These are phyloP conservation scores for Ataeniobius toweri DNA, from an alignment of 2,797 vertebrate species.

Conservation along the genomic window DNA sequence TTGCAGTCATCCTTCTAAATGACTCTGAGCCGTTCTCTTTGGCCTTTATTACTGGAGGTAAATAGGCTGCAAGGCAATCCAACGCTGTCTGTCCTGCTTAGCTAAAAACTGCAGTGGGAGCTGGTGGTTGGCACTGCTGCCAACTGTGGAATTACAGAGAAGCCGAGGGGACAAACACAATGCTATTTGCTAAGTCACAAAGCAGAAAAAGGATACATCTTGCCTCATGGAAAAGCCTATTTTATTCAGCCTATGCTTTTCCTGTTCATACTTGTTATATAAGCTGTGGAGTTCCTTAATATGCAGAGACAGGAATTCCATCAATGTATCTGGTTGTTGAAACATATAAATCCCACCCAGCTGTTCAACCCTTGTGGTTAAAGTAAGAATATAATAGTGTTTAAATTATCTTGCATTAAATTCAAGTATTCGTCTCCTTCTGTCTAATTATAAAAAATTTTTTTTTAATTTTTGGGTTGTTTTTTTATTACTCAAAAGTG, in stretches of 20 bases:
- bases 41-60: constrained; percentile 62
- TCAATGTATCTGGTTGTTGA: constrained; percentile 30
- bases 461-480: constrained; percentile 29
- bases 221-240: constrained; percentile 9
- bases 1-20: constrained; percentile 55
- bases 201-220: constrained; percentile 28
- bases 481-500: constrained; percentile 19
- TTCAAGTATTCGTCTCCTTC: constrained; percentile 46
- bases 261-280: constrained; percentile 12
- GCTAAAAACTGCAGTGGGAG: constrained; percentile 35
- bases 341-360: constrained; percentile 27
- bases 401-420: constrained; percentile 30
- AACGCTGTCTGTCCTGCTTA: constrained; percentile 73
- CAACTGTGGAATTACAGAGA: constrained; percentile 47
- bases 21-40: constrained; percentile 59
- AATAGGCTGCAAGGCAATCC: constrained; percentile 73
- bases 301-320: constrained; percentile 6
- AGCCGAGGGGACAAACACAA: constrained; percentile 34
- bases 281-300: constrained; percentile 16
- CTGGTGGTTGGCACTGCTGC: constrained; percentile 36
- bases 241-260: constrained; percentile 1
- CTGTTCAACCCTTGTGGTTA: constrained; percentile 24
- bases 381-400: constrained; percentile 14
- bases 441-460: constrained; percentile 34
- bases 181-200: constrained; percentile 18